Base-by-base conservation (phyloP, 2,113 vertebrate species). In the Otis tarda region DNA sequence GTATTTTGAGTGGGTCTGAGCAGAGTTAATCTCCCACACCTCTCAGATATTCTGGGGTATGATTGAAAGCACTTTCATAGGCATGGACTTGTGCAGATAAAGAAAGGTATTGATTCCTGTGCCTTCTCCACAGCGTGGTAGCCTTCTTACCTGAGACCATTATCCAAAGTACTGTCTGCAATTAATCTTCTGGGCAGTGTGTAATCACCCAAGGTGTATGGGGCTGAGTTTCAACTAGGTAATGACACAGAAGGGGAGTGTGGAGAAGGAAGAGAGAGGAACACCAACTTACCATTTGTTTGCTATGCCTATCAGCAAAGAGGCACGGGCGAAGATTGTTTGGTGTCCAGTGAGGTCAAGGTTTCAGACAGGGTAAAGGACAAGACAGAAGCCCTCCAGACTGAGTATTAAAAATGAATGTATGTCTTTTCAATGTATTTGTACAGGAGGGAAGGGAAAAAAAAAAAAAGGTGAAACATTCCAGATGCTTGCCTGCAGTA, bases 401-500 rank as follows among this genome's bases (percentile, higher is more conserved):
- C 91, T 18, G 25, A 84, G 76, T 90, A 90, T 96, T 96, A 95
- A 97, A 97, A 97, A 88, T 75, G 76, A 90, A 94, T 97, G 89
- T 93, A 93, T 97, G 97, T 97, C 96, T 98, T 97, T 97, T 92
- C 96, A 96, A 97, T 95, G 85, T 82, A 94, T 98, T 97, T 97
- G 90, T 96, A 93, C 43, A 14, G 80, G 83, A 95, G 65, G 35
- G 16, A 25, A 84, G 35, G 16, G 23, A 84, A 74, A 90, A 61
- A 67, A 65, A 94, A 82, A 95, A 94, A 93, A 95, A 98, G 97
- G 98, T 98, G 98, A 98, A 98, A 94, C 90, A 84, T 92, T 98
- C 98, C 98, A 98, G 98, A 98, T 98, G 98, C 97, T 97, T 96
- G 97, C 93, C 83, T 69, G 97, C 97, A 98, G 98, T 98, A 98